These are phyloP conservation scores for Acrocephalus arundinaceus DNA, from an alignment of 2,113 vertebrate genomes.

Conservation along the genomic window DNA sequence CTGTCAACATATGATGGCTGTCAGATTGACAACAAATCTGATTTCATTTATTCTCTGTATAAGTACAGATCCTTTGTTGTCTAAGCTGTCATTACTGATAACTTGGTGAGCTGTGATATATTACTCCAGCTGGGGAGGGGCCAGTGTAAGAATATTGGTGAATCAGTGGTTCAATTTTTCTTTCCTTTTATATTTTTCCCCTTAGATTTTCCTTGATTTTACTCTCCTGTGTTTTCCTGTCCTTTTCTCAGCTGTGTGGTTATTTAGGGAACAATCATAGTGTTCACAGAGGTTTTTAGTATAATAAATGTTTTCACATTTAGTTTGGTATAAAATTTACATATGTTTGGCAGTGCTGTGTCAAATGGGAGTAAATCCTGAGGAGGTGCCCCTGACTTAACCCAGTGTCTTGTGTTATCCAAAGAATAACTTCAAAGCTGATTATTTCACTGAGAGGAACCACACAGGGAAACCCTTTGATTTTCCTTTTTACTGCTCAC, in stretches of 20 bases:
- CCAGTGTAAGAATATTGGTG: background rate
- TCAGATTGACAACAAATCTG: background rate
- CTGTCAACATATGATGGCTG: background rate
- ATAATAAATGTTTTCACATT: slow-evolving; percentile 37
- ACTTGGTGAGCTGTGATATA: background rate
- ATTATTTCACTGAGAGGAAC: slow-evolving; percentile 69
- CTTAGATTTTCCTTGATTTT: background rate
- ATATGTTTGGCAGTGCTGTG: slow-evolving; percentile 33
- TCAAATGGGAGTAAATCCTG: slow-evolving; percentile 56
- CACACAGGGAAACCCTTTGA: slow-evolving; percentile 61
- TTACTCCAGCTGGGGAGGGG: background rate
- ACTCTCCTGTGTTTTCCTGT: background rate
- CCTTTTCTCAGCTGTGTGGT: background rate
- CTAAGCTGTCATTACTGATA: background rate
- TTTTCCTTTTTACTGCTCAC: slow-evolving; percentile 65
- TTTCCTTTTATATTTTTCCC: background rate
- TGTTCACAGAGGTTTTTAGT: background rate
- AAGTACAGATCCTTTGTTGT: background rate
- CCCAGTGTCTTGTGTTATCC: slow-evolving; percentile 63
- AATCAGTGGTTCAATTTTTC: background rate
- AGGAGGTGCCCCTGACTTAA: slow-evolving; percentile 42
- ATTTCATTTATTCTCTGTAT: background rate
- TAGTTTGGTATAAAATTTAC: slow-evolving; percentile 45
- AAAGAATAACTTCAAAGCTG: slow-evolving; percentile 75
- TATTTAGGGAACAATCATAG: background rate